Percentiles rank a stretch among this genome's conserved stretches.
These are phyloP conservation scores for Fistularia tabacaria DNA, from an alignment of 2,797 vertebrate genomes.

Conservation along the genomic window DNA sequence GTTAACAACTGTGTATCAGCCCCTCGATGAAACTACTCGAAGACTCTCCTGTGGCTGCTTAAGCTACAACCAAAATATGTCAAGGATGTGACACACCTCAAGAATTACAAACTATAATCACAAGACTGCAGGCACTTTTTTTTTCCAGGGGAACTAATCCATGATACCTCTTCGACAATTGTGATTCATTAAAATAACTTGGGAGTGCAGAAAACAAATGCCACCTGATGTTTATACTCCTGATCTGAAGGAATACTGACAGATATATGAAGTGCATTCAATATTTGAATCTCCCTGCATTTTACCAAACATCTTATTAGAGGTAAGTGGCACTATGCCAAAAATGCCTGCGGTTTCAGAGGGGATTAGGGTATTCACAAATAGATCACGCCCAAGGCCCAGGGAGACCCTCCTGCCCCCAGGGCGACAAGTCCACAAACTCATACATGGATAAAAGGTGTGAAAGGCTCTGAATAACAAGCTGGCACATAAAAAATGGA, in stretches of 20 bases:
- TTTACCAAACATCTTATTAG: slow-evolving; percentile 29
- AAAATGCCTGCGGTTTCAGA: slow-evolving; percentile 53
- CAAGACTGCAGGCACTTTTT: slow-evolving; percentile 9
- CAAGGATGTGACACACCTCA: slow-evolving; percentile 63
- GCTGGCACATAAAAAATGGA: slow-evolving; percentile 24
- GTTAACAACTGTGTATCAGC: slow-evolving; percentile 23
- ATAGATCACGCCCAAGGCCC: slow-evolving; percentile 37
- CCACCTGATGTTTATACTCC: neutral
- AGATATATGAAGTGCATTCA: slow-evolving; percentile 5
- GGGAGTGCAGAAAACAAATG: neutral
- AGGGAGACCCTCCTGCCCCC: slow-evolving; percentile 12
- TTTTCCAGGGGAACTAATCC: slow-evolving; percentile 13
- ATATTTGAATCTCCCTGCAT: slow-evolving; percentile 21
- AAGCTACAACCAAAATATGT: slow-evolving; percentile 50
- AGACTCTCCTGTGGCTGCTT: slow-evolving; percentile 10
- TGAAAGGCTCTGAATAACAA: slow-evolving; percentile 49
- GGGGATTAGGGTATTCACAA: slow-evolving; percentile 43
- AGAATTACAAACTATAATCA: slow-evolving; percentile 20
- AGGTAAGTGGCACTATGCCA: slow-evolving; percentile 38
- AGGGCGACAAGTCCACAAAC: slow-evolving; percentile 13
- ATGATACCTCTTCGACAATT: neutral
- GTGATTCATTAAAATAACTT: slow-evolving; percentile 7
- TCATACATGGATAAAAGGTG: slow-evolving; percentile 36
- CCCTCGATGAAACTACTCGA: slow-evolving; percentile 27
- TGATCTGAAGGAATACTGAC: slow-evolving; percentile 2